These are phyloP conservation scores for Upupa epops DNA, from an alignment of 2,113 vertebrate genomes.

Conservation along the genomic window DNA sequence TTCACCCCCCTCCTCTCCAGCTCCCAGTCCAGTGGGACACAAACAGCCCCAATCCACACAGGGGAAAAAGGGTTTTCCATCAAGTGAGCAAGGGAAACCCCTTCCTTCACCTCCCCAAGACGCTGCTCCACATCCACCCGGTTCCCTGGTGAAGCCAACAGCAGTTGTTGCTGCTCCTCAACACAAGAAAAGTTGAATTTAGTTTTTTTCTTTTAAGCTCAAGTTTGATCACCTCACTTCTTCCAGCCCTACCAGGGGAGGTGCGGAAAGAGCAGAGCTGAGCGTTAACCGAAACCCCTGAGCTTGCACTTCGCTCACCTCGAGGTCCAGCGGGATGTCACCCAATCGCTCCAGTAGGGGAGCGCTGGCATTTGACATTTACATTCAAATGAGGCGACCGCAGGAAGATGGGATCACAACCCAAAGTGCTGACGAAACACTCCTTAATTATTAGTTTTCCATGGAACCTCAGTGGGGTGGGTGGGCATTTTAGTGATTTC, in stretches of 20 bases:
- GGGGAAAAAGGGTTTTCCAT: neutral
- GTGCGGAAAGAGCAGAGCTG: neutral
- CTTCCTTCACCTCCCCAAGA: neutral
- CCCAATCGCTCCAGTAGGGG: neutral
- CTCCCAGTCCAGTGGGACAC: rapidly evolving
- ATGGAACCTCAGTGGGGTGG: neutral
- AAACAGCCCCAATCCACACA: rapidly evolving
- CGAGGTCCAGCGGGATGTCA: neutral
- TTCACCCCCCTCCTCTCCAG: rapidly evolving
- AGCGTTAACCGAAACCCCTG: neutral
- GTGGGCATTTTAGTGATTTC: too few species aligned
- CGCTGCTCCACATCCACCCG: neutral
- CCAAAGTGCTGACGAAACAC: conserved; percentile 25
- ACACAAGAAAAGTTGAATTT: rapidly evolving
- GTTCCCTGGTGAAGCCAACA: rapidly evolving
- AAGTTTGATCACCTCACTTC: neutral
- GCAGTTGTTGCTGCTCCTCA: neutral
- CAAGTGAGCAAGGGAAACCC: neutral
- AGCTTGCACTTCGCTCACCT: neutral
- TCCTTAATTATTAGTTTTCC: conserved; percentile 23
- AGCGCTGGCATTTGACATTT: conserved; percentile 33
- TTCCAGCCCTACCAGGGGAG: neutral
- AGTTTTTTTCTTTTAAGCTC: neutral
- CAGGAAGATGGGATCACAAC: conserved; percentile 20
- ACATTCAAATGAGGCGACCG: conserved; percentile 47